Conservation (phyloP, 2,113 vertebrate species). For the Rana temporaria region DNA sequence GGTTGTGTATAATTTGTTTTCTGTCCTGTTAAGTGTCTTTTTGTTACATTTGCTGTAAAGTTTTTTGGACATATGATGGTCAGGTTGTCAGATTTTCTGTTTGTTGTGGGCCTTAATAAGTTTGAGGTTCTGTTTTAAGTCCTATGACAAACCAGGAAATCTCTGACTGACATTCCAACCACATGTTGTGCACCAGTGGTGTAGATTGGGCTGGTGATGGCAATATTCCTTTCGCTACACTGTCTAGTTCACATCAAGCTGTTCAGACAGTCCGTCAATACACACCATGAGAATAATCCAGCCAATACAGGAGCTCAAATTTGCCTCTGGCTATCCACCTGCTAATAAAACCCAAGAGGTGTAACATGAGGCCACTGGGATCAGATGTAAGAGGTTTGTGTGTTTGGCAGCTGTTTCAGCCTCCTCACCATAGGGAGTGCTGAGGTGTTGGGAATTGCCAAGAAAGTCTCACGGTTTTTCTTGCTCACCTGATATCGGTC, state of each 20-base stretch:
- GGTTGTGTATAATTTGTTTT: too few species aligned
- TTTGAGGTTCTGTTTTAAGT: too few species aligned
- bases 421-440: conserved; percentile 5
- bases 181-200: too few species aligned
- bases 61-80: too few species aligned
- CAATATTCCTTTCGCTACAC: too few species aligned
- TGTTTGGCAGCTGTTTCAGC: conserved; percentile 8
- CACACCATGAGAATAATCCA: not conserved
- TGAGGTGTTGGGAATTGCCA: not conserved
- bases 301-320: not conserved
- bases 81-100: too few species aligned
- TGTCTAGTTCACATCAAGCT: not conserved
- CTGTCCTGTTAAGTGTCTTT: too few species aligned
- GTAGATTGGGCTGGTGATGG: too few species aligned
- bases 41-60: too few species aligned
- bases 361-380: not conserved
- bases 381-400: conserved; percentile 14
- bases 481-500: fast-evolving
- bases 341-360: conserved; percentile 13
- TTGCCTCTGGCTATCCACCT: conserved; percentile 23
- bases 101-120: too few species aligned
- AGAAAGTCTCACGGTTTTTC: fast-evolving
- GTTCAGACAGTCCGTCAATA: not conserved
- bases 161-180: too few species aligned
- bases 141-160: too few species aligned